Evolutionary conservation across 2,888 invertebrate species (phyloP).

Genomic region (Megalurothrips usitatus): DNA sequence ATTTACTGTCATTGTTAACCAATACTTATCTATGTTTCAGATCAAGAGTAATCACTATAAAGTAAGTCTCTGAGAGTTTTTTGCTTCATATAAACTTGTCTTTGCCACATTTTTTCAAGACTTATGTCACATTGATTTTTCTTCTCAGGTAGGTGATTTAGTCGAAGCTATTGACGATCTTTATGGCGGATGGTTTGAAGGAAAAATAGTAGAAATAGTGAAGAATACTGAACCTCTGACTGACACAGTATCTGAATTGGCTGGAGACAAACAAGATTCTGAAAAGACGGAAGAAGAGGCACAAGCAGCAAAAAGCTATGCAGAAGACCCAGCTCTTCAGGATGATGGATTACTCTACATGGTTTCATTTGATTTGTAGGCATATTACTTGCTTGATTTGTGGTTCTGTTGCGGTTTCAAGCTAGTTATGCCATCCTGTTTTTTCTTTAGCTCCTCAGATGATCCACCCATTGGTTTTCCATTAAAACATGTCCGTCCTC

Average conservation of each 20-base stretch:
- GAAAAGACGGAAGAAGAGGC: slow-evolving; percentile 40
- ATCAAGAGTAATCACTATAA: slow-evolving; percentile 52
- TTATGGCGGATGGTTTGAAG: slow-evolving; percentile 44
- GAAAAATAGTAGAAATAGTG: slow-evolving; percentile 36
- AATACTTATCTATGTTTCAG: slow-evolving; percentile 38
- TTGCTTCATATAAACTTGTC: background rate
- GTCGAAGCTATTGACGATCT: slow-evolving; percentile 46
- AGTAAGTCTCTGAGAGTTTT: slow-evolving; percentile 38
- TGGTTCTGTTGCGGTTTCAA: background rate
- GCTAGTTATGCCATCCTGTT: slow-evolving; percentile 12
- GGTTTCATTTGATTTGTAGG: slow-evolving; percentile 47
- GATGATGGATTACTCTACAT: slow-evolving; percentile 48
- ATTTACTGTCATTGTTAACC: slow-evolving; percentile 2
- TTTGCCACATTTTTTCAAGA: background rate
- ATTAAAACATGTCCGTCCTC: slow-evolving; percentile 58
- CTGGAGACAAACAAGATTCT: slow-evolving; percentile 39
- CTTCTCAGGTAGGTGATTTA: slow-evolving; percentile 39
- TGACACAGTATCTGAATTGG: background rate
- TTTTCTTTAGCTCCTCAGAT: slow-evolving; percentile 37
- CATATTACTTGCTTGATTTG: slow-evolving; percentile 36
- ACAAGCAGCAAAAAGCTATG: slow-evolving; percentile 32
- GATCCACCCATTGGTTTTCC: slow-evolving; percentile 33
- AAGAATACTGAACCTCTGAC: slow-evolving; percentile 32
- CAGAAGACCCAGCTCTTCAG: slow-evolving; percentile 34
- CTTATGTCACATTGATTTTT: background rate